Evolutionary conservation across 64 coral and sea anemone genomes (phyloP).

Genomic region (Platygyra sinensis): DNA sequence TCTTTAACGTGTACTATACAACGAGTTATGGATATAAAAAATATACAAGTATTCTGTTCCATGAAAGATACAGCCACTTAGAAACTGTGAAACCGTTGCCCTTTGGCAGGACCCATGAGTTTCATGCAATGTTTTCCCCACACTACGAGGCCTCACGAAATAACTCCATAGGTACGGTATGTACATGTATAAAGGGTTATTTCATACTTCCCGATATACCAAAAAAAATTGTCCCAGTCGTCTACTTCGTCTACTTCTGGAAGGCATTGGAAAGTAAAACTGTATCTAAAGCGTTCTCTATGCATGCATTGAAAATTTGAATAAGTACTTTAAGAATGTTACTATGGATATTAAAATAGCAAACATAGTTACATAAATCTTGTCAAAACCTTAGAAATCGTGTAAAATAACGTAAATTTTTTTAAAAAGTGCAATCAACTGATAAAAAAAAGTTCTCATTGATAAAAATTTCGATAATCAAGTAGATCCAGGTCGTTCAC

Average conservation of each 20-base stretch:
- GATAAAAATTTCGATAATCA: no score
- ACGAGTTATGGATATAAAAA: neutral
- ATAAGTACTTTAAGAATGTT: neutral
- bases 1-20: neutral
- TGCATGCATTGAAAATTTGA: neutral
- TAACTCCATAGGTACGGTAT: neutral
- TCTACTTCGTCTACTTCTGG: no score
- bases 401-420: no score
- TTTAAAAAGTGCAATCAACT: no score
- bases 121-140: neutral
- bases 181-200: neutral
- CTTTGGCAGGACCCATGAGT: neutral
- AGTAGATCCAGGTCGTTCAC: no score
- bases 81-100: neutral
- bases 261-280: neutral
- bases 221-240: no score
- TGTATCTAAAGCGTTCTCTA: neutral
- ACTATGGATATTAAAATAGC: neutral
- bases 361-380: neutral
- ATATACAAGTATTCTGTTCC: neutral
- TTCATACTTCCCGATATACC: neutral
- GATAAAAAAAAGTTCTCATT: no score
- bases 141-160: neutral
- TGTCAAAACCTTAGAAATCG: no score
- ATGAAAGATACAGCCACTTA: no score